phyloP scores from a whole-genome alignment of 2,888 invertebrate genomes.

The Pandemis heparana region DNA sequence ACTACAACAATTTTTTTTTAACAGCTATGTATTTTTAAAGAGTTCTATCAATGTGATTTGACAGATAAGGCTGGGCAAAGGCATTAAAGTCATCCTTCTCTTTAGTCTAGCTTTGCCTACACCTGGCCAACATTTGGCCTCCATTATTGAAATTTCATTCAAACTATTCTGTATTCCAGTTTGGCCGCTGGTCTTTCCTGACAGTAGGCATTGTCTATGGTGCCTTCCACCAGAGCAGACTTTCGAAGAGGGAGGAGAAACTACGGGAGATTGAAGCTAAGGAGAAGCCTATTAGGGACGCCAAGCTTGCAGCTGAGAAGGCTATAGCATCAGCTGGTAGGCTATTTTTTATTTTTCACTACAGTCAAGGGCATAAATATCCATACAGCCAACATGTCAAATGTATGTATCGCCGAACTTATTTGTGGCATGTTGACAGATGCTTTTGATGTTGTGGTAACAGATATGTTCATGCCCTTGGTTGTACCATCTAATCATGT shows the following conservation, averaged over 20 bases:
- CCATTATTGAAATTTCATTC: too few relatives aligned
- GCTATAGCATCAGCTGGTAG: conserved; percentile 86
- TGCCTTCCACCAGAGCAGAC: conserved; percentile 88
- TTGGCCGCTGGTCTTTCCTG: conserved; percentile 93
- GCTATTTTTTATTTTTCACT: conserved; percentile 13
- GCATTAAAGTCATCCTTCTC: background rate
- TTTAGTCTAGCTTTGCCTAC: background rate
- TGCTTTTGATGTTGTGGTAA: too few relatives aligned
- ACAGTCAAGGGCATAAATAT: too few relatives aligned
- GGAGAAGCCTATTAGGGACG: conserved; percentile 89
- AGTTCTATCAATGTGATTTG: background rate
- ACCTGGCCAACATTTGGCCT: too few relatives aligned
- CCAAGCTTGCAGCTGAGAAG: conserved; percentile 90
- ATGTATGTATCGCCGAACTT: too few relatives aligned
- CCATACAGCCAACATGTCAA: too few relatives aligned
- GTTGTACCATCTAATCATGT: too few relatives aligned
- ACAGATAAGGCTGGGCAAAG: too few relatives aligned
- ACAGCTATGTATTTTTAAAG: background rate
- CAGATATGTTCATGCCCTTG: too few relatives aligned
- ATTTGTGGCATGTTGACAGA: too few relatives aligned
- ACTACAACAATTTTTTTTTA: too few relatives aligned
- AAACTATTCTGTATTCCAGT: conserved; percentile 78
- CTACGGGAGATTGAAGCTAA: conserved; percentile 88
- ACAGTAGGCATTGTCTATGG: conserved; percentile 91
- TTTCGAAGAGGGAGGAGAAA: conserved; percentile 88